phyloP scores from a whole-genome alignment of 2,113 vertebrate genomes.

The Corythoichthys intestinalis region DNA sequence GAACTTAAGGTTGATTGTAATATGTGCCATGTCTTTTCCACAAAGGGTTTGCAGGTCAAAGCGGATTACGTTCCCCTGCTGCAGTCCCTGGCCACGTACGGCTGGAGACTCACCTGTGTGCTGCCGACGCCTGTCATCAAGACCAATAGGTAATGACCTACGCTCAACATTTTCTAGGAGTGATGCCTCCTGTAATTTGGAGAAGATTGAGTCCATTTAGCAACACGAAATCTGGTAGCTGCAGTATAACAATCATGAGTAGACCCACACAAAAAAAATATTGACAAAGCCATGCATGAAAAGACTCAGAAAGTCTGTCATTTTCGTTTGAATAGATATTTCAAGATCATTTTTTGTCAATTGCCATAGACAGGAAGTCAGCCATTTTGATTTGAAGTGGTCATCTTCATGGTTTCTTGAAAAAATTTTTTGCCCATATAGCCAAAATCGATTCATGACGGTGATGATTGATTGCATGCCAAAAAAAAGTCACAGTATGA shows the following conservation, averaged over 20 bases:
- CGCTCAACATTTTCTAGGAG: not conserved
- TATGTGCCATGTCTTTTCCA: conserved; percentile 21
- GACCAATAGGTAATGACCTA: conserved; percentile 82
- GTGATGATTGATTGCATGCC: no score
- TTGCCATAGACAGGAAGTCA: no score
- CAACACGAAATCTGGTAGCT: not conserved
- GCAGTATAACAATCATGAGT: not conserved
- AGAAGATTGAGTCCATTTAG: not conserved
- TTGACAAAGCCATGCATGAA: not conserved
- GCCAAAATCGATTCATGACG: no score
- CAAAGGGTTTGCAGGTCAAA: conserved; percentile 87
- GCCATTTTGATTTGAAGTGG: not conserved
- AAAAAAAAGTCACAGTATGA: no score
- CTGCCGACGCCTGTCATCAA: conserved; percentile 91
- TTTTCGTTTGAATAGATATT: no score
- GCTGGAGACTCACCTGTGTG: conserved; percentile 96
- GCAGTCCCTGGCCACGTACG: conserved; percentile 87
- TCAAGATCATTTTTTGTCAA: no score
- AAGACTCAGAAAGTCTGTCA: conserved; percentile 14
- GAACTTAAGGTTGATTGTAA: no score
- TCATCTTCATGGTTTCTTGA: not conserved
- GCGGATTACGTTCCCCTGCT: conserved; percentile 92
- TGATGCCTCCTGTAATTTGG: not conserved
- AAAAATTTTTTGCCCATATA: not conserved
- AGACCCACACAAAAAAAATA: not conserved